Conservation (phyloP, 2,113 vertebrate genomes). For the Pomatorhinus ruficollis region DNA sequence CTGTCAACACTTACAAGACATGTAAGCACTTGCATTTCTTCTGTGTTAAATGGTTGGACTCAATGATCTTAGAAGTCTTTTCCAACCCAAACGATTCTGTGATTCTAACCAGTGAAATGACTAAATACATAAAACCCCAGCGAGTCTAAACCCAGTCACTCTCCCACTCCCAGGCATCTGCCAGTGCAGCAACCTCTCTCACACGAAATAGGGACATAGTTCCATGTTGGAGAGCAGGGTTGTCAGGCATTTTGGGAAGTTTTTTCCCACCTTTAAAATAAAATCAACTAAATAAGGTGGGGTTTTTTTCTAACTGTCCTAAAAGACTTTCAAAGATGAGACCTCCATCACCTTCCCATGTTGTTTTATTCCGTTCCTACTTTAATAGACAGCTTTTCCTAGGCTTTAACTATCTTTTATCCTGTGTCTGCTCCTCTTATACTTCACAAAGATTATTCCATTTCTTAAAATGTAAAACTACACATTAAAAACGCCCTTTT, state of each 20-base stretch:
- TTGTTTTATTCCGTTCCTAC: not conserved
- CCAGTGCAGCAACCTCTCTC: not conserved
- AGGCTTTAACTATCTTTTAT: not conserved
- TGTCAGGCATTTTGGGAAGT: not conserved
- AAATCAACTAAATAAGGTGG: not conserved
- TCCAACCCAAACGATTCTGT: not conserved
- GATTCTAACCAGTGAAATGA: not conserved
- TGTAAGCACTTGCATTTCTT: not conserved
- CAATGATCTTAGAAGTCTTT: not conserved
- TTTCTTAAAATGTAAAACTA: not conserved
- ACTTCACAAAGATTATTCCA: not conserved
- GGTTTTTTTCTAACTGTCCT: not conserved
- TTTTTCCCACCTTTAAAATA: not conserved
- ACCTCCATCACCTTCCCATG: not conserved
- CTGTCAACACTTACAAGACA: not conserved
- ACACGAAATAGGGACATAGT: not conserved
- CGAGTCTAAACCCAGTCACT: not conserved
- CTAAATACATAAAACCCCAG: not conserved
- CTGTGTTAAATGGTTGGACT: not conserved
- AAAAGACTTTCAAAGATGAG: not conserved
- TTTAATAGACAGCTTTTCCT: not conserved
- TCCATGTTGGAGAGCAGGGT: rapidly evolving
- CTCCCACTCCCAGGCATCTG: not conserved
- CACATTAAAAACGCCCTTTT: rapidly evolving
- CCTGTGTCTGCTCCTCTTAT: not conserved